Base-by-base conservation (phyloP, 2,888 invertebrate species). In the Boloria selene region DNA sequence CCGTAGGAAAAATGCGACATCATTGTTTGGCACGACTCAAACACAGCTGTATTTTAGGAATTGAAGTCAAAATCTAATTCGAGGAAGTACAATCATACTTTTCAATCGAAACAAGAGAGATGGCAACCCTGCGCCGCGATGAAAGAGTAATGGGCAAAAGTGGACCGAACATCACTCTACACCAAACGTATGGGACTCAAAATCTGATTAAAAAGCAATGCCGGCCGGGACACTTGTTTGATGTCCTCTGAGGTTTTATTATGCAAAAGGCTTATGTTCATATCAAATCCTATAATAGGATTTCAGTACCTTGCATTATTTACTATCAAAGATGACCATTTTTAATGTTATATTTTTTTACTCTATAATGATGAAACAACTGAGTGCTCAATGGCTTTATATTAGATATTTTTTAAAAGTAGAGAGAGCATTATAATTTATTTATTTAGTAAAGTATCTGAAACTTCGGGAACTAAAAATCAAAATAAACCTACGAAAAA, bases 161-260 rank as follows among this genome's bases (percentile, higher is more conserved):
- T 68, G 70, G 66, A 66, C 68, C 49, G 65, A 64, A 68, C 68
- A 50, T 64, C 64, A 64, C 64, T 58, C 61, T 55, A 65, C 55
- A 60, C 56, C 59, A 59, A 70, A 70, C 68, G 70, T 70, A 70
- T 66, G 64, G 70, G 49, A 70, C 61, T 65, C 64, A 64, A 68
- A 70, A 70, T 70, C 65, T 68, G 65, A 65, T 70, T 68, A 70
- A 72, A 68, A 64, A 68, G 67, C 62, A 63, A 54, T 66, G 54
- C 54, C 45, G 62, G 55, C n/a, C 22, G 44, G 54, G 45, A 61
- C 56, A 61, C 61, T 65, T 65, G 65, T 65, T 61, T 65, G 65
- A 61, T 61, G 56, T 65, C 26, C 55, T 55, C 51, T 7, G 31
- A 45, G 13, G 45, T 17, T 26, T 62, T 66, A 66, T 66, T 66